A percentile compares a stretch with the other conserved stretches of the same genome.
Conservation (phyloP, 2,888 invertebrate genomes). For the Synergus japonicus region DNA sequence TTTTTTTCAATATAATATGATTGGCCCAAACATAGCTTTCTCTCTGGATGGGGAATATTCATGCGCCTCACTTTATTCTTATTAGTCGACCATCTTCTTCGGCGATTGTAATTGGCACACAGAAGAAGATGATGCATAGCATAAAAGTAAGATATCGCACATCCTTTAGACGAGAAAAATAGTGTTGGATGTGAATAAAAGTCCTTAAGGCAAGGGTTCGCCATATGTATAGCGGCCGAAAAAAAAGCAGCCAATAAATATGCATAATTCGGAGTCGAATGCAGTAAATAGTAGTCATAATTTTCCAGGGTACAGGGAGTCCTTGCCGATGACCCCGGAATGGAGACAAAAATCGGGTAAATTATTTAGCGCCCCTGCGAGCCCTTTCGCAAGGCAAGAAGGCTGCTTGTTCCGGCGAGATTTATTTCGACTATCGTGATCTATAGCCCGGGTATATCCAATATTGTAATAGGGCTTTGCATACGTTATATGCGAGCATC, state of each 20-base stretch:
- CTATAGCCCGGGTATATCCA: slow-evolving; percentile 72
- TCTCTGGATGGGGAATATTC: no score
- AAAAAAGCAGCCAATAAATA: slow-evolving; percentile 15
- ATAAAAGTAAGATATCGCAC: no score
- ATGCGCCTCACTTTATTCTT: no score
- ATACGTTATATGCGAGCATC: slow-evolving; percentile 57
- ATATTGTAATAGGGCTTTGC: slow-evolving; percentile 75
- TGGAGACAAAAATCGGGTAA: slow-evolving; percentile 60
- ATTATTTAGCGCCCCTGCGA: slow-evolving; percentile 61
- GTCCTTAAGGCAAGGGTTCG: slow-evolving; percentile 4
- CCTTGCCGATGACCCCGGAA: slow-evolving; percentile 25
- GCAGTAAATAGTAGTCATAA: slow-evolving; percentile 38
- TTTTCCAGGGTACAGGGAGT: slow-evolving; percentile 28
- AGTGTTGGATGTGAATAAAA: background rate
- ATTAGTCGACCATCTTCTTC: no score
- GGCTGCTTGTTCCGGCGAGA: slow-evolving; percentile 73
- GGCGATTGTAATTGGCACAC: no score
- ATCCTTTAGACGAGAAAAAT: background rate
- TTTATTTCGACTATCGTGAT: slow-evolving; percentile 76
- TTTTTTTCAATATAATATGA: no score
- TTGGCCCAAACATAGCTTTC: no score
- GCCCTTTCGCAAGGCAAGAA: slow-evolving; percentile 55
- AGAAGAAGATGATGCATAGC: no score
- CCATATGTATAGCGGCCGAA: background rate
- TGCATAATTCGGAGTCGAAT: slow-evolving; percentile 25